These are phyloP conservation scores for Drepanosiphum platanoidis DNA, from an alignment of 2,888 invertebrate genomes.

Conservation along the genomic window DNA sequence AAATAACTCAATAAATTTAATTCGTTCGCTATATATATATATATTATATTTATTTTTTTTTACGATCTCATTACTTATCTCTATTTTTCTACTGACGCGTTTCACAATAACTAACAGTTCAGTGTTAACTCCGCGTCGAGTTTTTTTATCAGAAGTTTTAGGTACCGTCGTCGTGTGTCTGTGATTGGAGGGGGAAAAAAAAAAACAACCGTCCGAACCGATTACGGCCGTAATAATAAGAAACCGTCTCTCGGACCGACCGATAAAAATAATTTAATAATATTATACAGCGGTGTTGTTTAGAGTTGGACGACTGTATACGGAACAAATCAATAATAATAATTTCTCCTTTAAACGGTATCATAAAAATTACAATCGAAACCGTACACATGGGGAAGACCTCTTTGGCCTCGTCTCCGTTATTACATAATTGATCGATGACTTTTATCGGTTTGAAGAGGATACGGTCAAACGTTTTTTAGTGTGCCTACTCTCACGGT, in stretches of 20 bases:
- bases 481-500: background rate
- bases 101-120: background rate
- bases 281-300: background rate
- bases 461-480: background rate
- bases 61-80: background rate
- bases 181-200: too few species aligned
- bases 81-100: background rate
- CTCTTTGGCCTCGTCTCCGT: constrained; percentile 9
- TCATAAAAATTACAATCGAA: constrained; percentile 1
- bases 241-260: background rate
- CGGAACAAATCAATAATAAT: background rate
- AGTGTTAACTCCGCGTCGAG: background rate
- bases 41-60: background rate
- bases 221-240: background rate
- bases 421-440: background rate
- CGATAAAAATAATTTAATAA: background rate
- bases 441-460: background rate
- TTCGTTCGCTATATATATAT: background rate
- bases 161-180: background rate
- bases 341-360: background rate
- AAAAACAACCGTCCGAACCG: background rate
- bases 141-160: background rate
- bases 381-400: background rate
- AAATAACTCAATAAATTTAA: background rate
- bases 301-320: background rate